These are phyloP conservation scores for Schizopygopsis pylzovi DNA, from an alignment of 2,797 vertebrate species.

Conservation along the genomic window DNA sequence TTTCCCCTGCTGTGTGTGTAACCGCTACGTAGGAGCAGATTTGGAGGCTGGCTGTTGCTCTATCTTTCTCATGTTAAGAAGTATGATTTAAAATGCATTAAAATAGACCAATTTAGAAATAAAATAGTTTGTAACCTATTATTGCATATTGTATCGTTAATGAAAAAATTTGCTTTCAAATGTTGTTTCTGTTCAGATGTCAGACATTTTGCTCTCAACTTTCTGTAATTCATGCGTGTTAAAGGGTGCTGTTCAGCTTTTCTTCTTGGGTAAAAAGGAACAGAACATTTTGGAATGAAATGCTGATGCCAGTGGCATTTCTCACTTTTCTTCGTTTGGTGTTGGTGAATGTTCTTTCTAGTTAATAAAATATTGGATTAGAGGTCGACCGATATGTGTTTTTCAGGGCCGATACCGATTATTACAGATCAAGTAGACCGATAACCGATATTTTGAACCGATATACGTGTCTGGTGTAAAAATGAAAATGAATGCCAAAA, in stretches of 20 bases:
- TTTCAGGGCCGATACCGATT: too few relatives aligned
- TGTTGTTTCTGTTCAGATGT: not conserved
- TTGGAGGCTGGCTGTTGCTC: not conserved
- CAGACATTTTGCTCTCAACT: not conserved
- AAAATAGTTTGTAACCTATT: not conserved
- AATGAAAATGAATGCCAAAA: too few relatives aligned
- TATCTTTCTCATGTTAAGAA: not conserved
- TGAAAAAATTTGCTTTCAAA: not conserved
- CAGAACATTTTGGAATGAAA: slow-evolving; percentile 11
- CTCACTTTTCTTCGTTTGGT: not conserved
- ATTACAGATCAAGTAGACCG: too few relatives aligned
- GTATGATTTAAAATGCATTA: not conserved
- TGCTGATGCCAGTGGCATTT: not conserved
- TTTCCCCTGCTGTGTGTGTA: not conserved
- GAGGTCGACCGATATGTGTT: too few relatives aligned
- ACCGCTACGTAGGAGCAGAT: not conserved
- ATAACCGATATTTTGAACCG: too few relatives aligned
- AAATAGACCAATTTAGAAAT: not conserved
- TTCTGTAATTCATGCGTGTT: not conserved
- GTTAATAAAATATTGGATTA: not conserved
- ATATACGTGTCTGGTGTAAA: too few relatives aligned
- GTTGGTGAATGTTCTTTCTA: not conserved
- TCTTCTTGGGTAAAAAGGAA: not conserved
- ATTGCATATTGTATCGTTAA: not conserved
- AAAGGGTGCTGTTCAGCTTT: not conserved